Evolutionary conservation across 1,140 invertebrate species (phyloP), one percentile per base, ranked within the genome.

Genomic region (Callitettix versicolor): DNA sequence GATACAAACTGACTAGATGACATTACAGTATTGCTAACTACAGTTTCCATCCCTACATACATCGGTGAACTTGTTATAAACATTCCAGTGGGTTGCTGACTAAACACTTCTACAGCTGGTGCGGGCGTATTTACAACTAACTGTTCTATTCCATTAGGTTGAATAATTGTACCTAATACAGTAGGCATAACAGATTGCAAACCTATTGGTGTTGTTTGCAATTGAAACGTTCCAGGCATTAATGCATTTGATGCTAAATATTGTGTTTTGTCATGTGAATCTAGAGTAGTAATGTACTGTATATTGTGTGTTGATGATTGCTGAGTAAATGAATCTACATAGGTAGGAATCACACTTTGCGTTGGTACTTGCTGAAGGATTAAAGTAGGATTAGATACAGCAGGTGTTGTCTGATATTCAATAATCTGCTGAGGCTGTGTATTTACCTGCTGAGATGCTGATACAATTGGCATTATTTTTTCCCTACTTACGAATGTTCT

Each of bases 21-120:
- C 85, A 88, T 88, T 0, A 88, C 84, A 12, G 86, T 88, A 63
- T 88, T 88, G 67, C 86, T 86, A 11, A 88, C 85, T 53, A 88
- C 86, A 0, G 86, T 88, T 69, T 88, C 86, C 57, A 88, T 73
- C 1, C 84, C 84, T 57, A 87, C 86, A 64, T 86, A 87, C 65
- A 88, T 81, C 1, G 85, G 85, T 58, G 86, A 84, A 3, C 21
- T 34, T 21, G 75, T 71, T 33, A 85, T 71, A 59, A 82, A 81
- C 60, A 65, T 41, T 30, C 40, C 51, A 42, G 14, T 53, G 1
- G 53, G 54, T 38, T 55, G 54, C 11, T 40, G 51, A 33, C 20
- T 76, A 14, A 82, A 79, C 73, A 84, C 81, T 65, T 86, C 84
- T 41, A 87, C 65, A 11, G 78, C 79, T 6, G 80, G 79, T 3